Base-by-base conservation (phyloP, 2,113 vertebrate genomes). In the Sturnira hondurensis region DNA sequence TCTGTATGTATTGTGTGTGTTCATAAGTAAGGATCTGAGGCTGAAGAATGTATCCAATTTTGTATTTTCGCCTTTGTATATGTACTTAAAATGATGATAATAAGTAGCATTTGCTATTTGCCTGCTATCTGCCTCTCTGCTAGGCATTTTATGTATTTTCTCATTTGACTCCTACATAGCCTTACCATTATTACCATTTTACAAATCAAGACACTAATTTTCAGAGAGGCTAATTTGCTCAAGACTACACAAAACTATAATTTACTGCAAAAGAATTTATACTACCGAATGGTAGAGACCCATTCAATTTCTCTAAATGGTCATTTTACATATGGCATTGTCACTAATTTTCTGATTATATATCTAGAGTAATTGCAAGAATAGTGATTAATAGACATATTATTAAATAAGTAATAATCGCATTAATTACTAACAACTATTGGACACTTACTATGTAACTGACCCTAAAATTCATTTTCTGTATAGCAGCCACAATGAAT, bases 91-190 rank as follows among this genome's bases (percentile, higher is more conserved):
- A 63, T 82, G 33, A 28, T 56, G 86, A 89, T 89, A 88, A 91
- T 74, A 22, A 28, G 54, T 28, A 58, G 20, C 38, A 74, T 91
- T 96, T 91, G 11, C 76, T 67, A 89, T 86, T 94, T 96, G 82
- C 36, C 41, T 71, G 81, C 36, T 43, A 31, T 68, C 45, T 91
- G 28, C 54, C 41, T 43, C 5, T 91, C 38, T 63, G 24, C 19
- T 17, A 78, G 10, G 24, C 41, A 91, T 83, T 94, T 95, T 63
- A 78, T 73, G 78, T 76, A 9, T 86, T 93, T 97, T 95, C 73
- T 88, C 67, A 80, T 95, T 89, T 90, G 76, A 89, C 63, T 83
- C 41, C 24, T 84, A 50, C 43, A 73, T 5, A 50, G 36, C 17
- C 9, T 85, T 95, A 86, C 38, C 70, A 63, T 82, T 74, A 54